phyloP scores from a whole-genome alignment of 2,888 invertebrate species.

The Eledona agricola region DNA sequence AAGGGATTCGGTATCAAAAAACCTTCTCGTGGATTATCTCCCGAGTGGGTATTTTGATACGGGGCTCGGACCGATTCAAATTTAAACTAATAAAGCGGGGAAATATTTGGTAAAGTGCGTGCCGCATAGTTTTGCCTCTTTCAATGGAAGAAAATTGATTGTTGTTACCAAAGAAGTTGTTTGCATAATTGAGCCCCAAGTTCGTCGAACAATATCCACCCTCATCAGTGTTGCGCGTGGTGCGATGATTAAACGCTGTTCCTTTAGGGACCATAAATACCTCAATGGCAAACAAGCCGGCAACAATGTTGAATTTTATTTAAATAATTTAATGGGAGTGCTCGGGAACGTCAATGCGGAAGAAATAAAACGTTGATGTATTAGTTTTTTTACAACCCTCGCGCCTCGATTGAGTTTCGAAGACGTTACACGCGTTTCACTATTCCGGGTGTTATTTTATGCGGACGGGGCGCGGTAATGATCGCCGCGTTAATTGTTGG shows the following conservation, averaged over 20 bases:
- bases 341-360: constrained; percentile 29
- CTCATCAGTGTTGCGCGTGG: constrained; percentile 2
- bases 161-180: too few relatives aligned
- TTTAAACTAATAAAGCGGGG: constrained; percentile 15
- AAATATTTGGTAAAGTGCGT: too few relatives aligned
- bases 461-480: constrained; percentile 2
- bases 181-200: constrained; percentile 6
- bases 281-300: constrained; percentile 19
- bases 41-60: constrained; percentile 6
- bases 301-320: constrained; percentile 38
- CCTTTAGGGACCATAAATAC: constrained; percentile 29
- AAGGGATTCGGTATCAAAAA: constrained; percentile 20
- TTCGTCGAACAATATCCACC: constrained; percentile 3
- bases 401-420: constrained; percentile 36
- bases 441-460: too few relatives aligned
- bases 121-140: too few relatives aligned
- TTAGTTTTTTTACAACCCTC: constrained; percentile 40
- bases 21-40: constrained; percentile 16
- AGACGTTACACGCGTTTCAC: constrained; percentile 35
- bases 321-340: constrained; percentile 42
- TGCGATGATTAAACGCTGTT: constrained; percentile 17
- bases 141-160: too few relatives aligned
- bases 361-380: constrained; percentile 41
- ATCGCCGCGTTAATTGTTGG: constrained; percentile 22
- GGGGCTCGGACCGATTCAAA: constrained; percentile 9